A percentile compares a stretch with the other conserved stretches of the same genome.
phyloP scores from a whole-genome alignment of 2,797 vertebrate species.

The Acrocephalus scirpaceus region DNA sequence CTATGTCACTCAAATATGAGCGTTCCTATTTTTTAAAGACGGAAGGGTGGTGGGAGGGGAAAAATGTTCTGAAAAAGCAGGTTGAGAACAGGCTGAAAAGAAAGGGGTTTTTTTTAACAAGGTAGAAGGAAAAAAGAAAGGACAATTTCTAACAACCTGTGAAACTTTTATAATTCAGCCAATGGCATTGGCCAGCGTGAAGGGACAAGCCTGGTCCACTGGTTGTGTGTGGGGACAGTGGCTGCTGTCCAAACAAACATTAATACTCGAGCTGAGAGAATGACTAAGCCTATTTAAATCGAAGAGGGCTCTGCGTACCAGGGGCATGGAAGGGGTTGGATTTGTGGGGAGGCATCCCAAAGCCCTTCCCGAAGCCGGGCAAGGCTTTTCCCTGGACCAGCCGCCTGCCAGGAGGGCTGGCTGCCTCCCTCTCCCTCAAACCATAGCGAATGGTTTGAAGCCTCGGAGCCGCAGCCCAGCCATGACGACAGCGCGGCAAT shows the following conservation, averaged over 20 bases:
- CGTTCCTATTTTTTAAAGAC: neutral
- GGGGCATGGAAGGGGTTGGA: neutral
- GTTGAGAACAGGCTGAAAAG: neutral
- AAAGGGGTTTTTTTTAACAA: neutral
- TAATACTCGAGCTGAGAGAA: neutral
- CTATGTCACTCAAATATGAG: neutral
- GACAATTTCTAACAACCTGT: neutral
- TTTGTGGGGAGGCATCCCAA: neutral
- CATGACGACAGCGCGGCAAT: constrained; percentile 37
- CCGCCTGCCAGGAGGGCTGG: neutral
- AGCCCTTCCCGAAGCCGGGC: neutral
- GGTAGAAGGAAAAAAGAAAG: neutral
- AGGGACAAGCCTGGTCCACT: neutral
- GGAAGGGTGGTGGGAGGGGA: neutral
- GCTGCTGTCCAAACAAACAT: neutral
- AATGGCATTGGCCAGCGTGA: neutral
- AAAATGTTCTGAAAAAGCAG: neutral
- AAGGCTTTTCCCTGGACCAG: neutral
- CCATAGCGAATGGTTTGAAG: constrained; percentile 62
- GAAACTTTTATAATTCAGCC: neutral
- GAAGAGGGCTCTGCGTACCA: neutral
- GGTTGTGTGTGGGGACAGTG: neutral
- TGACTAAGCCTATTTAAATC: neutral
- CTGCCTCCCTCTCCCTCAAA: constrained; percentile 9
- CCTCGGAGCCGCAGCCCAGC: constrained; percentile 23